phyloP scores from a whole-genome alignment of 1,140 invertebrate species.

The Bombus waltoni region DNA sequence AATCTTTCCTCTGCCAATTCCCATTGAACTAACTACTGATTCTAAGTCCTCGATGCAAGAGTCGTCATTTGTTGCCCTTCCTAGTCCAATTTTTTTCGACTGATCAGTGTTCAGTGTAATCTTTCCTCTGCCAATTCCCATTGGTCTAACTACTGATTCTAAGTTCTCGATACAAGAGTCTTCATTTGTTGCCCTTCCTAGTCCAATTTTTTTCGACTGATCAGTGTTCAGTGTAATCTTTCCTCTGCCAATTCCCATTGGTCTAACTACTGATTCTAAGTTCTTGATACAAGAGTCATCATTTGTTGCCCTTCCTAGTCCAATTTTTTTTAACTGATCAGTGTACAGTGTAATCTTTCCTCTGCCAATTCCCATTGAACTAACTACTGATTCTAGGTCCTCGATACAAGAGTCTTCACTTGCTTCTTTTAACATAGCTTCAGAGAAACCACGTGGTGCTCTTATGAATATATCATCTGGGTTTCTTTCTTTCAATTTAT shows the following conservation, averaged over 20 bases:
- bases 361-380: slow-evolving; percentile 58
- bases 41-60: slow-evolving; percentile 50
- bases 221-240: neutral
- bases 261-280: slow-evolving; percentile 55
- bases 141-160: slow-evolving; percentile 56
- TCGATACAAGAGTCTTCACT: slow-evolving; percentile 36
- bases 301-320: neutral
- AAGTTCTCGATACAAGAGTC: slow-evolving; percentile 45
- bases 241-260: slow-evolving; percentile 61
- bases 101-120: neutral
- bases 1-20: slow-evolving; percentile 58
- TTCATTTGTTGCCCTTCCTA: slow-evolving; percentile 18
- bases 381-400: slow-evolving; percentile 61
- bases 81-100: neutral
- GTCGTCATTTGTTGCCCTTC: slow-evolving; percentile 20
- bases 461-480: slow-evolving; percentile 31
- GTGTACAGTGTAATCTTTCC: slow-evolving; percentile 12
- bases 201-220: neutral
- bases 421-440: slow-evolving; percentile 56
- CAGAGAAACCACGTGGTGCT: slow-evolving; percentile 58
- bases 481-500: slow-evolving; percentile 41
- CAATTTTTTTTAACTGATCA: neutral
- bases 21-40: slow-evolving; percentile 58
- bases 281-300: slow-evolving; percentile 51
- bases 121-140: slow-evolving; percentile 61